Evolutionary conservation across 2,113 vertebrate genomes (phyloP), one percentile per base, ranked within the genome.

Genomic region (Salvator merianae): DNA sequence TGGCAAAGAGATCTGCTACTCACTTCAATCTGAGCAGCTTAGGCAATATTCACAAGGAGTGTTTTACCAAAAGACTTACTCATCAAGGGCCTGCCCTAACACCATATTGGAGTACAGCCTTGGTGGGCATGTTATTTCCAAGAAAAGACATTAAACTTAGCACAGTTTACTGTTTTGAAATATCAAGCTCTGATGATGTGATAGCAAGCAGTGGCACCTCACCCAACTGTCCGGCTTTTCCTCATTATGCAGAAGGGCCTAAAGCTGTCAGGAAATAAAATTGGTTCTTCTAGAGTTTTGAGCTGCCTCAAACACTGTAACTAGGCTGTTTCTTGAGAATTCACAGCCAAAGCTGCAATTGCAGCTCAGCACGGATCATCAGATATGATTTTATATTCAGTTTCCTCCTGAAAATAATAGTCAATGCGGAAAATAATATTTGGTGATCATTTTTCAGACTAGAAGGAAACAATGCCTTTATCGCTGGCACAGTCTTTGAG

Each of bases 1-100:
- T 81, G 83, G 76, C 83, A 84, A 84, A 79, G 53, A 77, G 53
- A 47, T 84, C 83, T 78, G 68, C 83, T 84, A 63, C 68, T 79
- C 76, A 84, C 53, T 84, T 84, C 53, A 79, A 73, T 53, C 2
- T 80, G 55, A 73, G 50, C 30, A 53, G n/a, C 77, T 73, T 72
- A n/a, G 34, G 77, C 59, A 79, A 38, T 81, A 43, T 70, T 77
- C 74, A 70, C 22, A 71, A 47, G 50, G 53, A 75, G 50, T 47
- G n/a, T 70, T 76, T 81, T 74, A 75, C 73, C 72, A 76, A 75
- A 62, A 70, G 34, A 71, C 3, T 71, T 71, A 77, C 53, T 70
- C 84, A 69, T 72, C 47, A 36, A 50, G 73, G 73, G 34, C 68
- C 74, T 77, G 68, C 66, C 55, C 80, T 63, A 77, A 77, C 36